Percentiles rank a stretch among this genome's conserved stretches.
Evolutionary conservation across 2,113 vertebrate species (phyloP).

Genomic region (Grammomys dolichurus): DNA sequence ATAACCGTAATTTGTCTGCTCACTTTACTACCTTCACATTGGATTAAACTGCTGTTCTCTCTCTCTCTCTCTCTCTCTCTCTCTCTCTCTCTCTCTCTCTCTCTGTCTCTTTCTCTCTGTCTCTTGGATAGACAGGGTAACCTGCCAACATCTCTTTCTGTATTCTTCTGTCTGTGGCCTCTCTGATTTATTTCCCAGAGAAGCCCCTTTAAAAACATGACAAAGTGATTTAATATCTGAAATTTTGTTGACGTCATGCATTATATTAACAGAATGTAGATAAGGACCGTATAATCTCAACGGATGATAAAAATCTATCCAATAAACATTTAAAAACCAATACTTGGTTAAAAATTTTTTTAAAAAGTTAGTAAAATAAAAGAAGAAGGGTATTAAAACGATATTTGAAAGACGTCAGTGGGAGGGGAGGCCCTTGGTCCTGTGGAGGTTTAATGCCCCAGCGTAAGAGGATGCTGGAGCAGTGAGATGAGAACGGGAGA

Average conservation of each 20-base stretch:
- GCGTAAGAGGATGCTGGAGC: too few species aligned
- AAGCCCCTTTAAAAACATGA: neutral
- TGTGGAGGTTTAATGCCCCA: too few species aligned
- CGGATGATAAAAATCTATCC: constrained; percentile 1
- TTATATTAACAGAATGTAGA: neutral
- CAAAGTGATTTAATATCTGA: constrained; percentile 30
- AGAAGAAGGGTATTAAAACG: neutral
- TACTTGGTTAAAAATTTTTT: neutral
- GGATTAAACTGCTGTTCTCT: neutral
- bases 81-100: neutral
- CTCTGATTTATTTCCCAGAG: neutral
- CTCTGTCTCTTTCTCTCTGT: neutral
- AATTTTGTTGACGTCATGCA: constrained; percentile 5
- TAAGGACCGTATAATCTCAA: neutral
- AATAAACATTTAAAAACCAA: constrained; percentile 34
- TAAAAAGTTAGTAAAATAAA: neutral
- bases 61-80: neutral
- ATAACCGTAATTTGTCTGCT: neutral
- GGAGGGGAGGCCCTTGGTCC: too few species aligned
- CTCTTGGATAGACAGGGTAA: neutral
- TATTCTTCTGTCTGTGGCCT: neutral
- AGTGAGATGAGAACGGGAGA: too few species aligned
- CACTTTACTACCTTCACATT: neutral
- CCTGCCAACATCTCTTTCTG: neutral
- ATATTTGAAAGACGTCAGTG: neutral